These are phyloP conservation scores for Dendronephthya gigantea DNA, from an alignment of 64 coral and sea anemone genomes.

Conservation along the genomic window DNA sequence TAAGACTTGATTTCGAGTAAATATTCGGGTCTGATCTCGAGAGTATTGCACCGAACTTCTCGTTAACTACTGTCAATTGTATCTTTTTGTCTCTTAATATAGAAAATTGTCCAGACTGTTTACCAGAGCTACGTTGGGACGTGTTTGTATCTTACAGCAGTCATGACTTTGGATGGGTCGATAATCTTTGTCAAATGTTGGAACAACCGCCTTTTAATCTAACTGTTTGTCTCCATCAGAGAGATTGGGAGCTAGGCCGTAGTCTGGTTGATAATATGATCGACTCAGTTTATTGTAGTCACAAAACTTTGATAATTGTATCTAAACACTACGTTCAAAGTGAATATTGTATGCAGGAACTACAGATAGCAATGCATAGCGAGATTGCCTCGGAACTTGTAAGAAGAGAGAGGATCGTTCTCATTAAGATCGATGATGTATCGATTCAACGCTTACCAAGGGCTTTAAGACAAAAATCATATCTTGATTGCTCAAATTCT, in stretches of 20 bases:
- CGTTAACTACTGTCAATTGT: too few relatives aligned
- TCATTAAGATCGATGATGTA: not conserved
- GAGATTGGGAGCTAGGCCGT: constrained; percentile 44
- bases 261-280: constrained; percentile 48
- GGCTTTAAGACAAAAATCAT: not conserved
- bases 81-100: not conserved
- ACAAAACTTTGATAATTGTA: not conserved
- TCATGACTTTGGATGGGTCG: constrained; percentile 46
- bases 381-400: not conserved
- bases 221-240: constrained; percentile 34
- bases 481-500: not conserved
- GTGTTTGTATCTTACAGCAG: constrained; percentile 49
- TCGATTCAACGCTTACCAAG: not conserved
- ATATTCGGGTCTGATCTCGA: too few relatives aligned
- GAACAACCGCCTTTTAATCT: constrained; percentile 27
- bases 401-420: not conserved
- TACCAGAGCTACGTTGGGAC: constrained; percentile 2
- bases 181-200: not conserved
- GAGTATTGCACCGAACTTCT: too few relatives aligned
- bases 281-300: constrained; percentile 38
- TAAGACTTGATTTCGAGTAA: too few relatives aligned
- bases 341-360: not conserved
- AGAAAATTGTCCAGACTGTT: not conserved
- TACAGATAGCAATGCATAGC: constrained; percentile 9
- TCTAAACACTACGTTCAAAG: not conserved